Evolutionary conservation across 2,797 vertebrate genomes (phyloP), one percentile per base, ranked within the genome.

Genomic region (Poeciliopsis paucimaculata): DNA sequence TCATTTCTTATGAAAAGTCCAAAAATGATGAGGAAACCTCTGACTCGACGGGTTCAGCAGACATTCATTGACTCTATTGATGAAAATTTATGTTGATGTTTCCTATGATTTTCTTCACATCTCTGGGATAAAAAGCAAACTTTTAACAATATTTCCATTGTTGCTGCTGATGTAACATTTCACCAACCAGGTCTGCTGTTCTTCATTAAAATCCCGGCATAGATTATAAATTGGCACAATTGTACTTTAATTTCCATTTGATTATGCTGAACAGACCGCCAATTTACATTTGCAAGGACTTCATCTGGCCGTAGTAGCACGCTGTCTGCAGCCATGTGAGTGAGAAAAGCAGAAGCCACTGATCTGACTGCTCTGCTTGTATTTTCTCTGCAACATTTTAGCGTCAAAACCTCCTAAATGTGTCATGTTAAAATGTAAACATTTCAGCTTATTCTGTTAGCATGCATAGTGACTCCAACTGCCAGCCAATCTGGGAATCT

Each of bases 251-350:
- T 96, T 96, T 95, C 90, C 95, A 96, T 95, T 94, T 94, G 93
- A 94, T 95, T 95, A 95, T 95, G 88, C 88, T 92, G 92, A 94
- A 94, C 91, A 90, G 87, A 90, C 90, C 79, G 85, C 87, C 73
- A 83, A 96, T 96, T 96, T 95, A 93, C 95, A 96, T 96, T 93
- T 95, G 93, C 93, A 95, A 95, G 91, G 93, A 92, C 88, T 91
- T 94, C 83, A 87, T 90, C 86, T 87, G 90, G 85, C 77, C 79
- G 79, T 82, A 81, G 77, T 55, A 78, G 78, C 23, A 28, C 72
- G 45, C 71, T 82, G 53, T 79, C 85, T 84, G 82, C 77, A 82
- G 80, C 72, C 72, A 28, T 79, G 76, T 51, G 76, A 78, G 75
- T 62, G 57, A n/a, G 12, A 60, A 64, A 36, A 16, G 31, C 28